phyloP scores from a whole-genome alignment of 2,888 invertebrate genomes.

The Plebejus anna region DNA sequence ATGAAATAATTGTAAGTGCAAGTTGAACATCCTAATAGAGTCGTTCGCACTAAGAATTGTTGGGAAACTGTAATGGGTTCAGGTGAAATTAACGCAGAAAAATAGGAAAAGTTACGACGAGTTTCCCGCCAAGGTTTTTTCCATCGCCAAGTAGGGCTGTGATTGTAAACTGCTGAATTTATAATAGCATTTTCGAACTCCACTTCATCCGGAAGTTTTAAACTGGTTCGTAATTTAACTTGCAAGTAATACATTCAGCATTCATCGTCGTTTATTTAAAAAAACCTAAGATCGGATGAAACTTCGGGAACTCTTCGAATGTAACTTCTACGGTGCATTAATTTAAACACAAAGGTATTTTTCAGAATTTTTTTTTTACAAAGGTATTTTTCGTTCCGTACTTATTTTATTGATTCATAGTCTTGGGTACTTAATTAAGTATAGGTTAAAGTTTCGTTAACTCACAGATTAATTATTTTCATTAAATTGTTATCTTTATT shows the following conservation, averaged over 20 bases:
- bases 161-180: constrained; percentile 80
- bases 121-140: constrained; percentile 70
- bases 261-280: constrained; percentile 44
- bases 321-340: not conserved
- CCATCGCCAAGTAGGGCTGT: constrained; percentile 72
- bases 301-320: constrained; percentile 40
- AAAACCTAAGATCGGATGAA: constrained; percentile 48
- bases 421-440: too few relatives aligned
- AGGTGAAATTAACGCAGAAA: constrained; percentile 70
- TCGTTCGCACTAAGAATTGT: constrained; percentile 62
- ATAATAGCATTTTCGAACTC: constrained; percentile 79
- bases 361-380: not conserved
- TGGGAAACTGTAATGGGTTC: constrained; percentile 78
- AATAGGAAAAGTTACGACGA: constrained; percentile 80
- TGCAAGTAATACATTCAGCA: constrained; percentile 60
- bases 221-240: constrained; percentile 71
- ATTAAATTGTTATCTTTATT: too few relatives aligned
- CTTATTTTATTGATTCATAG: too few relatives aligned
- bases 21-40: constrained; percentile 66
- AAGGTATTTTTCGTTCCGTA: too few relatives aligned
- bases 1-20: constrained; percentile 63
- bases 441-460: too few relatives aligned
- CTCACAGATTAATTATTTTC: too few relatives aligned
- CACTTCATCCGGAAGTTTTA: constrained; percentile 75
- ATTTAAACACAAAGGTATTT: not conserved